A percentile compares a stretch with the other conserved stretches of the same genome.
Evolutionary conservation across 1,140 invertebrate genomes (phyloP).

Genomic region (Samia ricini): DNA sequence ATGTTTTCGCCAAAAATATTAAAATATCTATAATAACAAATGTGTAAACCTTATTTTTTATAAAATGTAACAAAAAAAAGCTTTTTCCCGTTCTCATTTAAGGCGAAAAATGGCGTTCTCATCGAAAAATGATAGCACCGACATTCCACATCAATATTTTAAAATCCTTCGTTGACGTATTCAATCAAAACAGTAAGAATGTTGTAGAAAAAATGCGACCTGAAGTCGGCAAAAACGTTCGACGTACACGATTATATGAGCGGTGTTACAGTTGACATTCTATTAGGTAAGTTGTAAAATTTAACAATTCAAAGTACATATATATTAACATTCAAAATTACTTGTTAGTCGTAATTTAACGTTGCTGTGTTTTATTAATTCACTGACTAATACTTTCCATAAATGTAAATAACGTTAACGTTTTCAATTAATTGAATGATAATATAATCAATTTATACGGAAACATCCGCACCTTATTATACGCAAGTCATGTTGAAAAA

Average conservation of each 20-base stretch:
- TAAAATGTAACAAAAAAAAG: not conserved
- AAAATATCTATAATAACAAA: not conserved
- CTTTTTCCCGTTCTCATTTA: slow-evolving; percentile 4
- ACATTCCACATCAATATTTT: slow-evolving; percentile 96
- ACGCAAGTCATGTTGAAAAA: not conserved
- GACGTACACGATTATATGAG: slow-evolving; percentile 92
- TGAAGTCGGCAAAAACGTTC: slow-evolving; percentile 83
- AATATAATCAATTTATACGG: not conserved
- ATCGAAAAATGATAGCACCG: slow-evolving; percentile 94
- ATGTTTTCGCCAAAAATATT: too few species aligned
- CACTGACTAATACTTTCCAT: too few species aligned
- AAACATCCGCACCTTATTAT: not conserved
- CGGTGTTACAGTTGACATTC: slow-evolving; percentile 91
- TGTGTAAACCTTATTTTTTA: not conserved
- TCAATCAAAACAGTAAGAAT: slow-evolving; percentile 88
- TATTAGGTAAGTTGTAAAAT: slow-evolving; percentile 81
- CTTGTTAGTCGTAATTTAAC: too few species aligned
- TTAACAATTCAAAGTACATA: too few species aligned
- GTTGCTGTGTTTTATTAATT: too few species aligned
- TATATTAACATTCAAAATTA: not conserved
- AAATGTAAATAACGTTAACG: too few species aligned
- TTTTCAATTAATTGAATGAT: too few species aligned
- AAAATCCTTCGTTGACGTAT: slow-evolving; percentile 91
- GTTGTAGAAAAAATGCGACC: slow-evolving; percentile 83
- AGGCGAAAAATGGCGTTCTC: slow-evolving; percentile 89